phyloP scores from a whole-genome alignment of 2,797 vertebrate species.

The Tympanoctomys barrerae region DNA sequence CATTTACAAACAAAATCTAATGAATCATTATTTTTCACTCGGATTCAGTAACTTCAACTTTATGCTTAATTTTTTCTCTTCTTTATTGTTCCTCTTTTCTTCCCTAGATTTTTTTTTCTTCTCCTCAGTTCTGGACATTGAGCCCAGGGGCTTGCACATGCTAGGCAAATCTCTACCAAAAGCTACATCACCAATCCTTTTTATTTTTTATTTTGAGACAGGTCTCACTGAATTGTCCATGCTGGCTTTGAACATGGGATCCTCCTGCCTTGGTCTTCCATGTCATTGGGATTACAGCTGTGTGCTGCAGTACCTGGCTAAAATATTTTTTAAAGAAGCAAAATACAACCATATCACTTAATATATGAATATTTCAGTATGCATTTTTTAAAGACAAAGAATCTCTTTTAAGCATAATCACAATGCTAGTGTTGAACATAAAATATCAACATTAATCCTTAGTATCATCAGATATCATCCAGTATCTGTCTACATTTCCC shows the following conservation, averaged over 20 bases:
- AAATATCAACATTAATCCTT: not conserved
- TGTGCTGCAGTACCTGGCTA: not conserved
- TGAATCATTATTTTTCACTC: not conserved
- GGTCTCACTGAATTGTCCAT: not conserved
- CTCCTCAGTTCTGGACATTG: not conserved
- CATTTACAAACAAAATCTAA: not conserved
- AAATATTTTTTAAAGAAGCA: not conserved
- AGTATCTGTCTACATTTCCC: not conserved
- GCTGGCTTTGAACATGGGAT: not conserved
- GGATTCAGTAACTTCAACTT: not conserved
- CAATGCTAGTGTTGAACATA: not conserved
- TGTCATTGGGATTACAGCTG: not conserved
- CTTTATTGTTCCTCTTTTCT: not conserved
- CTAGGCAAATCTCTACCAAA: not conserved
- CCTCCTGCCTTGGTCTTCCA: not conserved
- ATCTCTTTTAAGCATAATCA: conserved; percentile 11
- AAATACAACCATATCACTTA: not conserved
- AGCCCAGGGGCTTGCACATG: not conserved
- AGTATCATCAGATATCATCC: not conserved
- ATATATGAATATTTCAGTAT: conserved; percentile 1
- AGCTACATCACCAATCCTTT: not conserved
- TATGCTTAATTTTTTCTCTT: not conserved
- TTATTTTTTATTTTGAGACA: not conserved
- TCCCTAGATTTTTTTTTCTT: not conserved
- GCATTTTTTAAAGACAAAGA: not conserved